These are phyloP conservation scores for Ceyx margarethae DNA, from an alignment of 2,113 vertebrate species.

Conservation along the genomic window DNA sequence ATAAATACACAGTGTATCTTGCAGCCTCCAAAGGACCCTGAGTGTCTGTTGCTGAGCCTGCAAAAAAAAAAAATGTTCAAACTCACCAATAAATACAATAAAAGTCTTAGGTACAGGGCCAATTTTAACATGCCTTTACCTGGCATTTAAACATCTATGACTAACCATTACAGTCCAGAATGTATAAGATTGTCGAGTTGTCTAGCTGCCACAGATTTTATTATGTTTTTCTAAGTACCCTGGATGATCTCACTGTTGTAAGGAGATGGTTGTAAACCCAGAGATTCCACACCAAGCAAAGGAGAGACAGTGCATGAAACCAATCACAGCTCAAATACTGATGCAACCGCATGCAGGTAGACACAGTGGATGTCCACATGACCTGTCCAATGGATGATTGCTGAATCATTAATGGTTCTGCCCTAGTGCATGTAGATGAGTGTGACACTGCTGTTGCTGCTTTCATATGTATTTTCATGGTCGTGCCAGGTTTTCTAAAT, in stretches of 20 bases:
- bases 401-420: background rate
- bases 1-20: background rate
- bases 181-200: background rate
- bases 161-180: background rate
- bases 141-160: background rate
- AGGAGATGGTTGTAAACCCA: background rate
- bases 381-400: background rate
- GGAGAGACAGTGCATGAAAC: background rate
- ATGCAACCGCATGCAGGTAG: background rate
- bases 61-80: background rate
- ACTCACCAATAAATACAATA: background rate
- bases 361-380: accelerated
- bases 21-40: background rate
- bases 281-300: background rate
- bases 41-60: background rate
- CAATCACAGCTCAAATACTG: background rate
- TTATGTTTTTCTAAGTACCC: background rate
- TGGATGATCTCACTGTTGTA: background rate
- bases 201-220: background rate
- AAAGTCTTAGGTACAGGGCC: background rate
- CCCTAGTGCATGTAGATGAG: background rate
- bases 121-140: background rate
- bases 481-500: background rate
- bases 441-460: background rate
- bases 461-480: background rate